Conservation (phyloP, 37 sponge, comb jelly and placozoan species). For the Agelas oroides region DNA sequence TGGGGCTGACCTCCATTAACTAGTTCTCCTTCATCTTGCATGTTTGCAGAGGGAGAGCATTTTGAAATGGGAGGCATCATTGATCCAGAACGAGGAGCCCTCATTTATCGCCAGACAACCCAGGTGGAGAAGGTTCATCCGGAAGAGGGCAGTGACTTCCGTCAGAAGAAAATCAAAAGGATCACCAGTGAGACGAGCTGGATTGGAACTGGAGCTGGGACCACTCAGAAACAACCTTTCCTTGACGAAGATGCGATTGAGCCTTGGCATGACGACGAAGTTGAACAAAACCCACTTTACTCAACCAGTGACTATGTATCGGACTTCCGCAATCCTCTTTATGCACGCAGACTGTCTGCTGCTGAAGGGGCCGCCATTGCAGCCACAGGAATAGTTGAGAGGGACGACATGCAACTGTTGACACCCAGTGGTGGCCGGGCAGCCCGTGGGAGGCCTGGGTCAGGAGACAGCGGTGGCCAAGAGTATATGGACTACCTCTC, state of each 20-base stretch:
- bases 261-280: conserved; percentile 14
- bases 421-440: neutral
- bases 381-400: neutral
- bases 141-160: conserved; percentile 29
- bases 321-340: conserved; percentile 77
- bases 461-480: conserved; percentile 18
- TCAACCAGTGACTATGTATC: conserved; percentile 58
- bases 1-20: no score
- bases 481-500: conserved; percentile 62
- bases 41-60: conserved; percentile 35
- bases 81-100: conserved; percentile 65
- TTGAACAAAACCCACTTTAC: conserved; percentile 74
- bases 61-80: conserved; percentile 75
- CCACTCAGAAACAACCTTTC: neutral
- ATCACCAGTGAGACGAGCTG: conserved; percentile 74
- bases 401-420: neutral
- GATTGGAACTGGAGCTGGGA: conserved; percentile 42
- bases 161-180: conserved; percentile 60
- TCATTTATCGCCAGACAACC: conserved; percentile 63
- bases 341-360: neutral
- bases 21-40: no score
- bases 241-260: conserved; percentile 6
- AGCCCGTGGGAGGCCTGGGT: conserved; percentile 15
- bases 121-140: conserved; percentile 39
- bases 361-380: conserved; percentile 9